Evolutionary conservation across 2,113 vertebrate genomes (phyloP).

Genomic region (Baryphthengus martii): DNA sequence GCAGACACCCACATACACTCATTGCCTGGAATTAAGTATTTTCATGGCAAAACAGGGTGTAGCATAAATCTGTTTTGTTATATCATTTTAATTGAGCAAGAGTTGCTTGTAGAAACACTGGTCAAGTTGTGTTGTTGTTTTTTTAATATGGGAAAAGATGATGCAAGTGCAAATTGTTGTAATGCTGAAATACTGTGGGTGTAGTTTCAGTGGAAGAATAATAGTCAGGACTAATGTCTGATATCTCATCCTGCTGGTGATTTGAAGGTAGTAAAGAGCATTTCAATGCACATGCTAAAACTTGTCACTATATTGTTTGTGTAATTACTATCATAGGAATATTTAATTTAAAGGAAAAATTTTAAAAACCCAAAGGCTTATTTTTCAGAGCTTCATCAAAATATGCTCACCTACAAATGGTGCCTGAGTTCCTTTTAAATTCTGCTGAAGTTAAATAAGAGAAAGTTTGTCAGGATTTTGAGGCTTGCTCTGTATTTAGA

Average conservation of each 20-base stretch:
- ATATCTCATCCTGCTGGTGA: not conserved
- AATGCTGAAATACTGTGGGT: slow-evolving; percentile 33
- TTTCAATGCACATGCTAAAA: not conserved
- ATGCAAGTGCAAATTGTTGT: slow-evolving; percentile 28
- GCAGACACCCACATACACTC: not conserved
- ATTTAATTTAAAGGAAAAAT: not conserved
- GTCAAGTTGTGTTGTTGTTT: not conserved
- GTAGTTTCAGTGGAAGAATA: slow-evolving; percentile 1
- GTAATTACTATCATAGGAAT: not conserved
- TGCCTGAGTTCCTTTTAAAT: not conserved
- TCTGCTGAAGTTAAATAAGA: not conserved
- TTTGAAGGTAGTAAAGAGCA: not conserved
- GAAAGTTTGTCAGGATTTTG: not conserved
- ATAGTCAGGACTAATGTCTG: not conserved
- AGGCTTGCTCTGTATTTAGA: not conserved
- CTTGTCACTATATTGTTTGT: not conserved
- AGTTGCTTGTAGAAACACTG: slow-evolving; percentile 3
- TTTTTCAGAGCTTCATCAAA: not conserved
- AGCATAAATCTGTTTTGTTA: not conserved
- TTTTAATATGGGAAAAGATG: slow-evolving; percentile 26
- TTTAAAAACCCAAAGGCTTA: not conserved
- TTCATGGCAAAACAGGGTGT: not conserved
- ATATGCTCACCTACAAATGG: not conserved
- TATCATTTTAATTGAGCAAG: slow-evolving; percentile 19
- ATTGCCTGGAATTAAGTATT: not conserved